Evolutionary conservation across 2,797 vertebrate species (phyloP).

Genomic region (Gallinago nigripennis): DNA sequence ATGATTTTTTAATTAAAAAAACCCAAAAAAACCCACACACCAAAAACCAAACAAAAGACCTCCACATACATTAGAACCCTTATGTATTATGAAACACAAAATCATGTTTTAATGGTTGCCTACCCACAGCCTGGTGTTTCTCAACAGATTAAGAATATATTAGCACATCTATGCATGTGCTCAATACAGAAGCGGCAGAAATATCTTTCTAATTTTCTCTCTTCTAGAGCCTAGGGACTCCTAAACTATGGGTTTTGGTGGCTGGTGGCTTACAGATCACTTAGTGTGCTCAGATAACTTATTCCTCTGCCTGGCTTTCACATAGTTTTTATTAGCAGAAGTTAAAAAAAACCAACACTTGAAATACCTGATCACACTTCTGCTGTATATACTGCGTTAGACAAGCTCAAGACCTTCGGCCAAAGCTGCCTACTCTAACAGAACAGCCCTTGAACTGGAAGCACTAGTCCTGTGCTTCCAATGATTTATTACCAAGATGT

Average conservation of each 20-base stretch:
- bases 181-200: constrained; percentile 35
- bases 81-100: background rate
- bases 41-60: background rate
- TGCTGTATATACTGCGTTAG: background rate
- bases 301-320: background rate
- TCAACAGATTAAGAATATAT: constrained; percentile 13
- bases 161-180: constrained; percentile 21
- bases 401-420: background rate
- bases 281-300: background rate
- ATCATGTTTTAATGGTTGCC: constrained; percentile 4
- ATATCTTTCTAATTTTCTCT: constrained; percentile 24
- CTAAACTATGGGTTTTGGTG: constrained; percentile 15
- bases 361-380: background rate
- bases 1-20: background rate
- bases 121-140: constrained; percentile 20
- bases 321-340: constrained; percentile 28
- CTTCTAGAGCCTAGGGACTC: constrained; percentile 3
- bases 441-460: background rate
- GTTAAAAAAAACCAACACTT: background rate
- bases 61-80: background rate
- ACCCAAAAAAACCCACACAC: no score
- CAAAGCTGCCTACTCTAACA: background rate
- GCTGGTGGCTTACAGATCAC: constrained; percentile 34
- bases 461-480: background rate
- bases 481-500: background rate